Evolutionary conservation across 2,888 invertebrate species (phyloP), one percentile per base, ranked within the genome.

Genomic region (Trilocha varians): DNA sequence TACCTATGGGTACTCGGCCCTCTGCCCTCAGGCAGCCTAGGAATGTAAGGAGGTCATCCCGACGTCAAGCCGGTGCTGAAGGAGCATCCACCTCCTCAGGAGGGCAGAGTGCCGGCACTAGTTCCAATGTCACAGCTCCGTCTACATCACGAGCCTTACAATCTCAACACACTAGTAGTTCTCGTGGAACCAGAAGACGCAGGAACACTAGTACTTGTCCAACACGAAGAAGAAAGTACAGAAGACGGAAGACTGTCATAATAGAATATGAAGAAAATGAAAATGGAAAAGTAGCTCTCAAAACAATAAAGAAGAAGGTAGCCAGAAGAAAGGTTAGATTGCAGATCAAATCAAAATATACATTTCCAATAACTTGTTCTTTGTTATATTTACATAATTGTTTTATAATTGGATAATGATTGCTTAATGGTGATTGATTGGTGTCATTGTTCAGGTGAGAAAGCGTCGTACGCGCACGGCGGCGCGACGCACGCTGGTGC

Each of bases 181-280:
- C 57, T 3, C 43, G 53, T 4, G 42, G 50, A n/a, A 41, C 49
- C 1, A 45, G 53, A 11, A 53, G 56, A 18, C 50, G 60, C 39
- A 53, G 57, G 15, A 52, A 55, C 14, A 61, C 52, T n/a, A 59
- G 59, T n/a, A 49, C 53, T 52, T 63, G 44, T 13, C 48, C 16
- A 16, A 34, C 58, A 40, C 47, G 49, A 39, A 50, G 64, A 41
- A 71, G 71, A 44, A 78, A 70, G 50, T 58, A 60, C 11, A 71
- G 62, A 33, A 61, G 78, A 37, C 76, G 85, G 46, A 78, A 87
- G 57, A 90, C 90, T 47, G 89, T 89, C 41, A 88, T 90, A 4
- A 87, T 90, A n/a, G 90, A 90, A 49, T 91, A 91, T 63, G 90
- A 90, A 64, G 69, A 90, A 3, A 86, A 90, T 57, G 87, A 88